Conservation (phyloP, 1,140 invertebrate genomes). For the Drosophila takahashii region DNA sequence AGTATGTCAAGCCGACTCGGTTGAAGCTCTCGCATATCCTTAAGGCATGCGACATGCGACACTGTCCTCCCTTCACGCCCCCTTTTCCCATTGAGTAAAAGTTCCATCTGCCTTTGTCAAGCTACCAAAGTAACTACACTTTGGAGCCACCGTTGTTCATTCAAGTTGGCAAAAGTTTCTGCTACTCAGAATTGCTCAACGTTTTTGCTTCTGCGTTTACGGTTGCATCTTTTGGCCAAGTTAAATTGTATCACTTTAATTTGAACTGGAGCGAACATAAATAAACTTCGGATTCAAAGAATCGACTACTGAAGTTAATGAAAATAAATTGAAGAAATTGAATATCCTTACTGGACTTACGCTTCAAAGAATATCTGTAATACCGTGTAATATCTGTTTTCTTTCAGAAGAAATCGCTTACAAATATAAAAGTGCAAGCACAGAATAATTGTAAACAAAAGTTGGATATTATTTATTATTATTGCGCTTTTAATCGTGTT, state of each 20-base stretch:
- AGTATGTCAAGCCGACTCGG: slow-evolving; percentile 27
- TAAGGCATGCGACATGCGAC: slow-evolving; percentile 40
- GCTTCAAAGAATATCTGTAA: not conserved
- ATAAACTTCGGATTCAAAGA: not conserved
- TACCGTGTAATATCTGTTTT: not conserved
- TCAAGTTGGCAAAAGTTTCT: slow-evolving; percentile 41
- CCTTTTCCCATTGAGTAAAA: slow-evolving; percentile 14
- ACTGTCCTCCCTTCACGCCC: not conserved
- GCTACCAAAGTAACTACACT: slow-evolving; percentile 39
- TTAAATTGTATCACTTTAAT: slow-evolving; percentile 51
- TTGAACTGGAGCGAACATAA: slow-evolving; percentile 1
- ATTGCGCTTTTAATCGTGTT: not conserved
- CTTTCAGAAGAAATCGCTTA: not conserved
- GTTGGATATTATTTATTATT: not conserved
- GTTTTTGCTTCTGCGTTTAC: slow-evolving; percentile 25
- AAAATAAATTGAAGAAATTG: not conserved
- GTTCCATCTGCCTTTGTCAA: slow-evolving; percentile 27
- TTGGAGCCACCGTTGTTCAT: slow-evolving; percentile 20
- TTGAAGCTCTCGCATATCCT: slow-evolving; percentile 56
- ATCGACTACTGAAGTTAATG: not conserved
- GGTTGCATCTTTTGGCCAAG: slow-evolving; percentile 46
- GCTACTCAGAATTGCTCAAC: slow-evolving; percentile 21
- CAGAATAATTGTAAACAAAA: not conserved
- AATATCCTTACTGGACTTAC: not conserved
- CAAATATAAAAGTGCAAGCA: not conserved